Percentiles rank a stretch among this genome's conserved stretches.
These are phyloP conservation scores for Cyanoramphus novaezelandiae DNA, from an alignment of 2,113 vertebrate species.

Conservation along the genomic window DNA sequence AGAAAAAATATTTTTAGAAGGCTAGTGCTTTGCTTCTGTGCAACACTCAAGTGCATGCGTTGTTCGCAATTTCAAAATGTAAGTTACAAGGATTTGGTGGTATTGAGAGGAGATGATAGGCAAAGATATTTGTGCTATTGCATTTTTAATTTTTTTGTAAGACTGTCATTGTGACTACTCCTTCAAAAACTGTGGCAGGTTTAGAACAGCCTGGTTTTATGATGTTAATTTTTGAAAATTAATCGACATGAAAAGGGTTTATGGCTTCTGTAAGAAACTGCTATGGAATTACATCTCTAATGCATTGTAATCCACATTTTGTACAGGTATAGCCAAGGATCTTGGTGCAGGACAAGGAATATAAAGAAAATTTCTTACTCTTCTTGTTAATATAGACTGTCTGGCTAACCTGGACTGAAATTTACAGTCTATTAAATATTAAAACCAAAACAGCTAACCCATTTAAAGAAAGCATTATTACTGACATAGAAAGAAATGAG, in stretches of 20 bases:
- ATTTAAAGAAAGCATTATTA: background rate
- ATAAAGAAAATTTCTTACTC: background rate
- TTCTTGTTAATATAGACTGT: background rate
- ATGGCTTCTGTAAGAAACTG: background rate
- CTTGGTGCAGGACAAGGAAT: background rate
- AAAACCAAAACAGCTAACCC: background rate
- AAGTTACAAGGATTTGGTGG: background rate
- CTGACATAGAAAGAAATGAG: background rate
- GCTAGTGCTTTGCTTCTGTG: background rate
- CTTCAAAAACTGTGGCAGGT: background rate
- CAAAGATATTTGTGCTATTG: background rate
- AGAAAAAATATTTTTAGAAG: background rate
- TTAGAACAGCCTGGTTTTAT: background rate
- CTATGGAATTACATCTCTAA: background rate
- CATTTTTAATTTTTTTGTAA: background rate
- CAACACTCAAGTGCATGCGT: background rate
- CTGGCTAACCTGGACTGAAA: background rate
- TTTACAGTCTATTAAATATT: background rate
- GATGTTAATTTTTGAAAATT: background rate
- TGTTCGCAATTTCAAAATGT: background rate
- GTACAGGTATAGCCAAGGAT: background rate
- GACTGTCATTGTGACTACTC: background rate
- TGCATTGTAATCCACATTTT: background rate
- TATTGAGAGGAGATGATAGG: background rate
- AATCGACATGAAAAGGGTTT: background rate